Evolutionary conservation across 2,113 vertebrate genomes (phyloP).

Genomic region (Sarotherodon lohbergeri): DNA sequence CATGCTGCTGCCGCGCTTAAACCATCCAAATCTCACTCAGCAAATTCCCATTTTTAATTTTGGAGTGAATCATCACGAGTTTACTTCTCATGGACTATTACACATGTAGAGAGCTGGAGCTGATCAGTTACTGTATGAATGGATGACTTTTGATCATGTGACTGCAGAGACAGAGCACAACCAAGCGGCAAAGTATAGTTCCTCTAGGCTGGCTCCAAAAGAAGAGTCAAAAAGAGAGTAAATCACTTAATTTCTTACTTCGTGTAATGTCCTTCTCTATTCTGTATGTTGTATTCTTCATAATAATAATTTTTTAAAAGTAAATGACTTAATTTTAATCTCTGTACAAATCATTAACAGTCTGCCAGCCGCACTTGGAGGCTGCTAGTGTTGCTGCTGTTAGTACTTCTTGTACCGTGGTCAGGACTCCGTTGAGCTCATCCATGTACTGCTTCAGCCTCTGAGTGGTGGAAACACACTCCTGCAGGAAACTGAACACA

Average conservation of each 20-base stretch:
- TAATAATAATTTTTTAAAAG: neutral
- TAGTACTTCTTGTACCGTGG: slow-evolving; percentile 14
- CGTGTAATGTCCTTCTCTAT: neutral
- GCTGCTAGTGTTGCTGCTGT: neutral
- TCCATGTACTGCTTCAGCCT: slow-evolving; percentile 65
- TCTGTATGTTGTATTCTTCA: neutral
- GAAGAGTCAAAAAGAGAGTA: neutral
- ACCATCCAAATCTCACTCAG: neutral
- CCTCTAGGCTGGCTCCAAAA: neutral
- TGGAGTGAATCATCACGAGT: neutral
- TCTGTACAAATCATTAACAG: neutral
- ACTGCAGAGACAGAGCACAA: neutral
- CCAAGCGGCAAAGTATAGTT: neutral
- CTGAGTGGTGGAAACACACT: slow-evolving; percentile 58
- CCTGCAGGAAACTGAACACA: slow-evolving; percentile 58
- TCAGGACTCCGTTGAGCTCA: slow-evolving; percentile 56
- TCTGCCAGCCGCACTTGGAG: accelerated
- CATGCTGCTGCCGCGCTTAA: neutral
- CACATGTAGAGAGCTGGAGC: neutral
- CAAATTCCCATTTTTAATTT: neutral
- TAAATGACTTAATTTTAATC: neutral
- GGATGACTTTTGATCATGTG: neutral
- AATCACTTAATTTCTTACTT: neutral
- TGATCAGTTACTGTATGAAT: neutral
- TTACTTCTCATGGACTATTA: neutral